Conservation (phyloP, 2,888 invertebrate species). For the Lysandra bellargus region DNA sequence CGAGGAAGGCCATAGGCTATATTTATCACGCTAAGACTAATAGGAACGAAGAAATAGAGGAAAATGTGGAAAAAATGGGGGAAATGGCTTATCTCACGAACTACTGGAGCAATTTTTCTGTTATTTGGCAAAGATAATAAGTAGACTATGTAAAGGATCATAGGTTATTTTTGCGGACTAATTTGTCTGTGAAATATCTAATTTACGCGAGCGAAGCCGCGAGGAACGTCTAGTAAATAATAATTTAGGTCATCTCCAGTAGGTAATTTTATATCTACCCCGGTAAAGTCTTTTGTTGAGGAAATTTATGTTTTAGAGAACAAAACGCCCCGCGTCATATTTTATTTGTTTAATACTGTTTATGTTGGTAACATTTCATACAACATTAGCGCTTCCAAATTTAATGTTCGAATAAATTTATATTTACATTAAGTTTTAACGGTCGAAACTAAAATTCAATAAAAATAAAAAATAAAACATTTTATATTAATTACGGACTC, state of each 20-base stretch:
- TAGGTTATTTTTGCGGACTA: too few relatives aligned
- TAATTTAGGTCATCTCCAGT: not conserved
- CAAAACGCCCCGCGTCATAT: not conserved
- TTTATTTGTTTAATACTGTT: not conserved
- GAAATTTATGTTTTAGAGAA: not conserved
- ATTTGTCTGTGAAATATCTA: too few relatives aligned
- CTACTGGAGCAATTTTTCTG: too few relatives aligned
- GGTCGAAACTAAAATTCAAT: constrained; percentile 7
- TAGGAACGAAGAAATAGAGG: too few relatives aligned
- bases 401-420: constrained; percentile 5
- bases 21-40: too few relatives aligned
- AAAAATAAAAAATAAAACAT: not conserved
- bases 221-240: too few relatives aligned
- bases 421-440: constrained; percentile 9
- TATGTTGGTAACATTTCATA: not conserved
- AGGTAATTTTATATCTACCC: not conserved
- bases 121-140: too few relatives aligned
- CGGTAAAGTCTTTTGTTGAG: not conserved
- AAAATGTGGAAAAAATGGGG: too few relatives aligned
- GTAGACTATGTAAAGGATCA: too few relatives aligned
- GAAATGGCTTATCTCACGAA: too few relatives aligned
- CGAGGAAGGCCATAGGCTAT: too few relatives aligned
- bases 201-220: too few relatives aligned
- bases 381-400: constrained; percentile 5
- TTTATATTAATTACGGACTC: not conserved